Conservation (phyloP, 2,113 vertebrate species). For the Suricata suricatta region DNA sequence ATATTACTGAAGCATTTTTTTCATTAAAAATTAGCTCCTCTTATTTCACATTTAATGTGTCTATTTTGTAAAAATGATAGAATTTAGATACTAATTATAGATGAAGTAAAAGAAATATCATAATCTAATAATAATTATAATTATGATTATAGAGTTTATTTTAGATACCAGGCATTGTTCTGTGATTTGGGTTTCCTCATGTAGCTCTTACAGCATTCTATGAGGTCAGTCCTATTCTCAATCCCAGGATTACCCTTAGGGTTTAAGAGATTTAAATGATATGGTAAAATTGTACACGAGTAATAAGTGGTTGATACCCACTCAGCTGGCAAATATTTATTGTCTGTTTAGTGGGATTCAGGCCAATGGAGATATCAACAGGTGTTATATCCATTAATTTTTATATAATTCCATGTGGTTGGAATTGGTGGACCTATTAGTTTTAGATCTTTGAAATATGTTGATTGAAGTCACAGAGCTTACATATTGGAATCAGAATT, state of each 20-base stretch:
- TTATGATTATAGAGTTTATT: not conserved
- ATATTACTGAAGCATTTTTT: not conserved
- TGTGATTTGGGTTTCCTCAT: not conserved
- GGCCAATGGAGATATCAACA: not conserved
- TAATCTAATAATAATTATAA: not conserved
- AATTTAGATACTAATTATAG: not conserved
- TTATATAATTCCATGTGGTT: not conserved
- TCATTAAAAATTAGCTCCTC: not conserved
- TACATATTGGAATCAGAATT: not conserved
- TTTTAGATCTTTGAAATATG: not conserved
- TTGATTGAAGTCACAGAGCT: not conserved
- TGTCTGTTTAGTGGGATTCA: not conserved
- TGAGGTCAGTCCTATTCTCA: not conserved
- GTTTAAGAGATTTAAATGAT: not conserved
- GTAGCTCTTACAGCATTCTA: not conserved
- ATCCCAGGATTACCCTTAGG: not conserved
- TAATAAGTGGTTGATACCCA: not conserved
- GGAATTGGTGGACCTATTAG: not conserved
- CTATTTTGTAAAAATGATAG: not conserved
- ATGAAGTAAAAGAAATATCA: not conserved
- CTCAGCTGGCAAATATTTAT: not conserved
- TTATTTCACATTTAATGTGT: not conserved
- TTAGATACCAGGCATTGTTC: not conserved
- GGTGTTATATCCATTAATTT: not conserved
- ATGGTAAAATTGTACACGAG: not conserved